Percentiles rank a stretch among this genome's conserved stretches.
Evolutionary conservation across 2,888 invertebrate genomes (phyloP).

Genomic region (Habroteleia sp.): DNA sequence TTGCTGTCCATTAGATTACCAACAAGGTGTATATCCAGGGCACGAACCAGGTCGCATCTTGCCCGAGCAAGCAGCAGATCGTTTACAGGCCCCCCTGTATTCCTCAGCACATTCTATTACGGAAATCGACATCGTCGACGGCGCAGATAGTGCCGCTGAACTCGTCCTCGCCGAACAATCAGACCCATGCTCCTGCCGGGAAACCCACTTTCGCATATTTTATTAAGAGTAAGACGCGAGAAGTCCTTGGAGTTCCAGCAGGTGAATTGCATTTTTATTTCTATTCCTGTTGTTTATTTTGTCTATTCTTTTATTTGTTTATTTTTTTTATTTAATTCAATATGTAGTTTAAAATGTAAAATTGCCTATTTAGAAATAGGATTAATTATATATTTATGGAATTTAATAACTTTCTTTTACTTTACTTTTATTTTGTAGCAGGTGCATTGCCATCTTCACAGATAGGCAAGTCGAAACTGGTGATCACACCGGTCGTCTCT

Average conservation of each 20-base stretch:
- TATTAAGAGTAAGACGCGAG: slow-evolving; percentile 77
- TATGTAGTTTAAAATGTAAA: no score
- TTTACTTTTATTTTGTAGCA: slow-evolving; percentile 41
- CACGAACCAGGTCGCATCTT: slow-evolving; percentile 71
- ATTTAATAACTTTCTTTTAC: background rate
- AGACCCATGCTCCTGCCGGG: slow-evolving; percentile 71
- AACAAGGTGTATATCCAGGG: slow-evolving; percentile 78
- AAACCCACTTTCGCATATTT: slow-evolving; percentile 79
- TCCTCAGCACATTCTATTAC: slow-evolving; percentile 74
- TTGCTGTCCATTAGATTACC: slow-evolving; percentile 54
- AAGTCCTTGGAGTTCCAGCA: slow-evolving; percentile 77
- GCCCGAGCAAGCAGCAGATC: slow-evolving; percentile 75
- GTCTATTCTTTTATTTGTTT: background rate
- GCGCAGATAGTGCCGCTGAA: slow-evolving; percentile 78
- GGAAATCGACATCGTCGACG: slow-evolving; percentile 75
- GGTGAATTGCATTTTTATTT: slow-evolving; percentile 67
- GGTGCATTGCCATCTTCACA: slow-evolving; percentile 73
- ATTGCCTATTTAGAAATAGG: no score
- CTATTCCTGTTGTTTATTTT: background rate
- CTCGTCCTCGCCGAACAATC: slow-evolving; percentile 71
- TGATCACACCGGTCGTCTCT: slow-evolving; percentile 77
- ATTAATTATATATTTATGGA: no score
- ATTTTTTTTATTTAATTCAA: background rate
- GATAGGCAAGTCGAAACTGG: slow-evolving; percentile 75
- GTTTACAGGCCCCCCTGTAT: slow-evolving; percentile 74